Evolutionary conservation across 2,888 invertebrate genomes (phyloP).

Genomic region (Parthenolecanium corni): DNA sequence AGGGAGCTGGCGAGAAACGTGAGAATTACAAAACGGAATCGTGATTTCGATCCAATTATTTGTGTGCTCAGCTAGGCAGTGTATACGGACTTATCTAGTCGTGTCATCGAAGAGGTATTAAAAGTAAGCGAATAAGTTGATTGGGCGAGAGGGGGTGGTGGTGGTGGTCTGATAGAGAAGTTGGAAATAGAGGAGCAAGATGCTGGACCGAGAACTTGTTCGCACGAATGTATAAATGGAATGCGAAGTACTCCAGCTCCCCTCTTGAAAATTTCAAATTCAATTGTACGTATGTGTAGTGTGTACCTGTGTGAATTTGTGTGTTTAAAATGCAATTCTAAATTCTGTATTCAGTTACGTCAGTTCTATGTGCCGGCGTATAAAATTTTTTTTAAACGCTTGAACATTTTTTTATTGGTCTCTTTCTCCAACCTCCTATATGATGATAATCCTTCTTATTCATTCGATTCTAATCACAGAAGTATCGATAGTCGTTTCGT

Average conservation of each 20-base stretch:
- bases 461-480: too few species aligned
- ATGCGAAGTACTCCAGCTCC: slow-evolving; percentile 11
- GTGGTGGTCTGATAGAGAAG: neutral
- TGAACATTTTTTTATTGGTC: too few species aligned
- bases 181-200: too few species aligned
- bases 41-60: slow-evolving; percentile 27
- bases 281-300: neutral
- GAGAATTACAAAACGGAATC: slow-evolving; percentile 21
- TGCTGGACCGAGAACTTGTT: neutral
- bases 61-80: neutral
- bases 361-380: too few species aligned
- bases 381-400: too few species aligned
- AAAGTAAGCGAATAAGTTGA: neutral
- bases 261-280: too few species aligned
- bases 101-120: slow-evolving; percentile 14
- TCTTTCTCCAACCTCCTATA: too few species aligned
- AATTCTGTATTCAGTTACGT: too few species aligned
- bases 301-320: neutral
- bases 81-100: slow-evolving; percentile 9
- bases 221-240: slow-evolving; percentile 21
- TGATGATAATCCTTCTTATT: too few species aligned
- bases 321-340: too few species aligned
- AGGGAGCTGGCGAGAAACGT: neutral
- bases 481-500: too few species aligned
- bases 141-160: neutral